Base-by-base conservation (phyloP, 1,140 invertebrate species). In the Drosophila kohkoa region DNA sequence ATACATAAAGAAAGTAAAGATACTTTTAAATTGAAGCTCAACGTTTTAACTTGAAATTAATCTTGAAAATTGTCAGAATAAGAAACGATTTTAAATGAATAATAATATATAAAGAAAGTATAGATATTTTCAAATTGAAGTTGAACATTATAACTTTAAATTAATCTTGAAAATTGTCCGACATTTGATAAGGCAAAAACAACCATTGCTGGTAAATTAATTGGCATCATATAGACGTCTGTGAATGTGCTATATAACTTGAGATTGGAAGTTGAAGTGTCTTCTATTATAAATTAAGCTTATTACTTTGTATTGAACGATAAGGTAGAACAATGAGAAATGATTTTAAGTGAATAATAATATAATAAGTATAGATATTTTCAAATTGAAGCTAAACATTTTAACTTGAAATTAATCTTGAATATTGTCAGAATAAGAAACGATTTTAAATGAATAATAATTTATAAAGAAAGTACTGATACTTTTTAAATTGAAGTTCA, bases 261-360 rank as follows among this genome's bases (percentile, higher is more conserved):
- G n/a, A 32, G 60, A 71, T 67, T 38, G 48, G 49, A 20, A 20
- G 20, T 16, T 20, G 48, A 67, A 68, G 45, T 51, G 45, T 43
- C 51, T 67, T 38, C 62, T 80, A 75, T 88, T 72, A 80, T 81
- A 87, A 89, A 88, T 87, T 64, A 73, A 81, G 70, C 66, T 71
- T 80, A 82, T 88, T 75, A 15, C 0, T 15, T 15, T 15, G 15
- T 15, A n/a, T 55, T 35, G 2, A 11, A 11, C 1, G 28, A 48
- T 28, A 45, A 30, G 8, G 25, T 65, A 11, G 16, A 13, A 25
- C 28, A 46, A 55, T 55, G 4, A 7, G 6, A 25, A 51, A 28
- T 11, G 1, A 8, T 7, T 38, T 15, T 15, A 15, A 15, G 15
- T 15, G 15, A 15, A 15, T 15, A 15, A 15, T 15, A 15, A 15